Percentiles rank a stretch among this genome's conserved stretches.
Evolutionary conservation across 2,888 invertebrate genomes (phyloP).

Genomic region (Diarsia brunnea): DNA sequence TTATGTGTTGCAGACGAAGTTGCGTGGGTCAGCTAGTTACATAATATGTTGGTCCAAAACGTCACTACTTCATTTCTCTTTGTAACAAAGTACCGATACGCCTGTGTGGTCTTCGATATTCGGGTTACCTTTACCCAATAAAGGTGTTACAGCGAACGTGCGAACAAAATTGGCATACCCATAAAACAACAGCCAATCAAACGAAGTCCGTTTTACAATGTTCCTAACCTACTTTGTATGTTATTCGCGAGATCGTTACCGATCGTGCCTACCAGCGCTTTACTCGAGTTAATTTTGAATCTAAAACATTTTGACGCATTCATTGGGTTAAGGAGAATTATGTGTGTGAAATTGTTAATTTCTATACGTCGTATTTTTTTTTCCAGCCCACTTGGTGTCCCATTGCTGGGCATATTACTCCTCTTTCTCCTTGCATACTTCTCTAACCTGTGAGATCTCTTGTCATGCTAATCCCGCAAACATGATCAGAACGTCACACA

Average conservation of each 20-base stretch:
- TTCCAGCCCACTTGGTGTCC: no score
- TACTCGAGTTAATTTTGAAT: slow-evolving; percentile 65
- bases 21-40: no score
- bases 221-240: slow-evolving; percentile 57
- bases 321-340: slow-evolving; percentile 51
- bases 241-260: slow-evolving; percentile 52
- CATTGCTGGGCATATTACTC: background rate
- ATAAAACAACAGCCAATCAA: slow-evolving; percentile 50
- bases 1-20: no score
- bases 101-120: slow-evolving; percentile 14
- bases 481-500: no score
- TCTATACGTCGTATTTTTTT: background rate
- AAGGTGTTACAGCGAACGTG: slow-evolving; percentile 22
- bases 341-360: slow-evolving; percentile 17
- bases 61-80: background rate
- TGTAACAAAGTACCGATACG: background rate
- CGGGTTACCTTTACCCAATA: slow-evolving; percentile 14
- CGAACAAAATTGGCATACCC: slow-evolving; percentile 46
- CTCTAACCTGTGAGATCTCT: no score
- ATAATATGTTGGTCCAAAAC: background rate
- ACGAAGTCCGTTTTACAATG: slow-evolving; percentile 60
- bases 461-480: no score
- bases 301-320: slow-evolving; percentile 57
- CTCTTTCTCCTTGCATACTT: background rate
- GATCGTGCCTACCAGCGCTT: slow-evolving; percentile 55